Evolutionary conservation across 1,140 invertebrate genomes (phyloP).

Genomic region (Monomorium pharaonis): DNA sequence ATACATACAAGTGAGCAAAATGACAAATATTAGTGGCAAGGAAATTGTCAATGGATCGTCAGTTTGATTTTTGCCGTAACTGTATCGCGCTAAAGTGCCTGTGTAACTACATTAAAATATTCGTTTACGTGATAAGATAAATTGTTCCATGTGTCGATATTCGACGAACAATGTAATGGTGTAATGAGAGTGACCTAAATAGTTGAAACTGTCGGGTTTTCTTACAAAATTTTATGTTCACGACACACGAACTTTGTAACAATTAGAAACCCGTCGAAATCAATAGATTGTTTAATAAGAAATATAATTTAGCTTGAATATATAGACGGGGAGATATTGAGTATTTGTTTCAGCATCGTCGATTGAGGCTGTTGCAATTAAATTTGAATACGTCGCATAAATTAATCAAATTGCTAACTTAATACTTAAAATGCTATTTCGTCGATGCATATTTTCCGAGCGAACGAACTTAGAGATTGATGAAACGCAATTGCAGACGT

Average conservation of each 20-base stretch:
- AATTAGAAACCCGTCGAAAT: not conserved
- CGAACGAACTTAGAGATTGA: not conserved
- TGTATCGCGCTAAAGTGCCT: not conserved
- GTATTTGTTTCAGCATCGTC: not conserved
- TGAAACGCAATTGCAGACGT: not conserved
- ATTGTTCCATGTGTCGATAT: not conserved
- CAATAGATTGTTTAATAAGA: not conserved
- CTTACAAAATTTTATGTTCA: not conserved
- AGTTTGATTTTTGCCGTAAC: not conserved
- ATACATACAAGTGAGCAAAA: not conserved
- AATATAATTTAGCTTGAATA: not conserved
- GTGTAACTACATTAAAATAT: not conserved
- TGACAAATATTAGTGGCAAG: not conserved
- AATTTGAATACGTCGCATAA: not conserved
- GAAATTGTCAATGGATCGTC: not conserved
- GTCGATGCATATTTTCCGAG: slow-evolving; percentile 19
- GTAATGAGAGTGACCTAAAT: not conserved
- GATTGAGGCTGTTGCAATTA: not conserved
- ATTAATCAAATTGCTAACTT: not conserved
- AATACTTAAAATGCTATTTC: not conserved
- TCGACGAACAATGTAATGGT: not conserved
- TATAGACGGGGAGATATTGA: not conserved
- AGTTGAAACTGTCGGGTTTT: not conserved
- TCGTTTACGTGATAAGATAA: not conserved
- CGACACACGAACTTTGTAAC: not conserved